Conservation (phyloP, 2,113 vertebrate genomes). For the Cygnus atratus region DNA sequence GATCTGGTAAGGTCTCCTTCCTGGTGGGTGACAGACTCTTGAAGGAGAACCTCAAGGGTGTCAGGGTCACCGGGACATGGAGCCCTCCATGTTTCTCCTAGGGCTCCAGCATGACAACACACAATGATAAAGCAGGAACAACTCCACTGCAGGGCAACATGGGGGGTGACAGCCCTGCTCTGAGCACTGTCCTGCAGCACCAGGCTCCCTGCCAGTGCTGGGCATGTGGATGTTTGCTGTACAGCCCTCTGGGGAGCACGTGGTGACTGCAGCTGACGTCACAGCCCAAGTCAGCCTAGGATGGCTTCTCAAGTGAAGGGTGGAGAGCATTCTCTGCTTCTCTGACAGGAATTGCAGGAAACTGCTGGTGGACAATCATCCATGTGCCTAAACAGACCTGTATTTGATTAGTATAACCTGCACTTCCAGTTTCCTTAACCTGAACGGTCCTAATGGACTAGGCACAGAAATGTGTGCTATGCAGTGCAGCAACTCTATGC, state of each 20-base stretch:
- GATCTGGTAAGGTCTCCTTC: background rate
- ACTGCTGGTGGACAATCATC: background rate
- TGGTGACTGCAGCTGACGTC: too few species aligned
- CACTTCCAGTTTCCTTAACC: background rate
- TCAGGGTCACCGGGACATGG: background rate
- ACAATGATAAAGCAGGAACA: background rate
- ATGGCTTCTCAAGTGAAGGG: background rate
- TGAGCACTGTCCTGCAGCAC: background rate
- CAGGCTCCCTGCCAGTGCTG: background rate
- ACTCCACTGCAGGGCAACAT: background rate
- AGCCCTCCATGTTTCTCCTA: background rate
- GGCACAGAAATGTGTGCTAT: background rate
- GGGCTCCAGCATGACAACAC: too few species aligned
- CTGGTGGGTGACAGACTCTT: background rate
- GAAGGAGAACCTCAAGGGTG: background rate
- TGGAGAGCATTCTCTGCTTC: background rate
- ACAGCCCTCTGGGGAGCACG: background rate
- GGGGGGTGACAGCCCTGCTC: background rate
- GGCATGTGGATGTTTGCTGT: too few species aligned
- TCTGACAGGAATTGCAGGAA: background rate
- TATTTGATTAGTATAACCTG: background rate
- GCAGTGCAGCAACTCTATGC: background rate
- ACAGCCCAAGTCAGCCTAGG: fast-evolving
- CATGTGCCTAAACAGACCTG: background rate
- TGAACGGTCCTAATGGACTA: fast-evolving